These are phyloP conservation scores for Drosophila arawakana DNA, from an alignment of 1,140 invertebrate genomes.

Conservation along the genomic window DNA sequence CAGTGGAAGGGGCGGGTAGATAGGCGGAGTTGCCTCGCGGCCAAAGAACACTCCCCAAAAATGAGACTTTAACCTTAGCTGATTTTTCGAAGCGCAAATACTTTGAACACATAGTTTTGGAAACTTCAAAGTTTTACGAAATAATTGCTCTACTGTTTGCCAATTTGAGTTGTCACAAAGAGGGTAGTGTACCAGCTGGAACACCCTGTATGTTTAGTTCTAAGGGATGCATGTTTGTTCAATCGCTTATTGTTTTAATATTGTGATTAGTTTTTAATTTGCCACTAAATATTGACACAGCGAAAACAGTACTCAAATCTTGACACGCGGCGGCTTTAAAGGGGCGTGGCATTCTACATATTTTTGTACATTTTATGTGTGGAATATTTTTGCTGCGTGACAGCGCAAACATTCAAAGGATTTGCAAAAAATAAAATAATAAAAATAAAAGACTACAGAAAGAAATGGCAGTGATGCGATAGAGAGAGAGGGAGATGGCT, in stretches of 20 bases:
- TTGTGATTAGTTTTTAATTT: constrained; percentile 80
- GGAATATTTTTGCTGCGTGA: constrained; percentile 67
- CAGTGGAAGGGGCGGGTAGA: constrained; percentile 47
- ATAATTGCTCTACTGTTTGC: constrained; percentile 79
- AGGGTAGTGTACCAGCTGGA: not conserved
- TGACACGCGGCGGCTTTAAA: not conserved
- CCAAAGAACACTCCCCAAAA: constrained; percentile 29
- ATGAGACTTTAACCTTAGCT: constrained; percentile 60
- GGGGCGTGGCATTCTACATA: constrained; percentile 18
- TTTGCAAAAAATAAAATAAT: constrained; percentile 57
- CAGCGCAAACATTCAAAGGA: constrained; percentile 79
- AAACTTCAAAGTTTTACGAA: constrained; percentile 62
- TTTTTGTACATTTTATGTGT: constrained; percentile 1
- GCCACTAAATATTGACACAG: constrained; percentile 78
- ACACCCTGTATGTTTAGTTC: constrained; percentile 2
- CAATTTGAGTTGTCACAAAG: constrained; percentile 68
- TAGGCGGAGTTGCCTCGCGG: constrained; percentile 62
- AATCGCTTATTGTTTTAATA: constrained; percentile 63
- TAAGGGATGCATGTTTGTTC: constrained; percentile 25
- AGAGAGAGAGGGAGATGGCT: constrained; percentile 11
- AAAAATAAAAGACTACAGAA: not conserved
- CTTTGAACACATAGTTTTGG: constrained; percentile 27
- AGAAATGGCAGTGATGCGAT: constrained; percentile 38
- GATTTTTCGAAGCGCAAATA: constrained; percentile 46
- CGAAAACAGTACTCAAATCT: constrained; percentile 36